Conservation (phyloP, 2,888 invertebrate genomes). For the Tenthredo scrophulariae region DNA sequence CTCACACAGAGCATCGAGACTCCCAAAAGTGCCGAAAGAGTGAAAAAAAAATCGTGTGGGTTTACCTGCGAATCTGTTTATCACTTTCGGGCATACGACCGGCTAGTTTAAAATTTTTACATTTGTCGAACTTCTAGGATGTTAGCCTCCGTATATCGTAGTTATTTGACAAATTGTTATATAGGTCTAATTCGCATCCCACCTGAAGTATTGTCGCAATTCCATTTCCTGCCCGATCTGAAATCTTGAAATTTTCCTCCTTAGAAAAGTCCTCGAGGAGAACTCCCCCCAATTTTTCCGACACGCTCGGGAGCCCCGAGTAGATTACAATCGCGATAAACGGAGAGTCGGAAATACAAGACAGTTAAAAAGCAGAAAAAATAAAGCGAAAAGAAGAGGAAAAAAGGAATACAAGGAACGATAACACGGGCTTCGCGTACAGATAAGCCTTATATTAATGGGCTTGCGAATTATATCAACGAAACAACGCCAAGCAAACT, state of each 20-base stretch:
- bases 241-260: background rate
- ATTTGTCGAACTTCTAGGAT: background rate
- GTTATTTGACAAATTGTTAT: background rate
- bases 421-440: constrained; percentile 46
- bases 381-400: constrained; percentile 15
- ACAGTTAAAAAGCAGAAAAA: constrained; percentile 43
- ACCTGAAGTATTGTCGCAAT: background rate
- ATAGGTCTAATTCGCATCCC: background rate
- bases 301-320: constrained; percentile 2
- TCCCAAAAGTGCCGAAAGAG: background rate
- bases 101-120: background rate
- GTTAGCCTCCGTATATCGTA: background rate
- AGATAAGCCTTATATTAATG: constrained; percentile 56
- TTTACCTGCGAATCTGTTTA: background rate
- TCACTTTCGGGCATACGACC: background rate
- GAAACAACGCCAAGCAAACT: constrained; percentile 54
- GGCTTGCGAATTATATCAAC: constrained; percentile 54
- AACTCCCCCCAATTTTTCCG: background rate
- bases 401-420: constrained; percentile 42
- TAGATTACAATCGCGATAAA: constrained; percentile 39
- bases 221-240: constrained; percentile 30
- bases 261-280: background rate
- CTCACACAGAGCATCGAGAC: background rate
- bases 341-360: constrained; percentile 37
- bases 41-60: background rate